Percentiles rank a stretch among this genome's conserved stretches.
These are phyloP conservation scores for Vulpes vulpes DNA, from an alignment of 2,113 vertebrate genomes.

Conservation along the genomic window DNA sequence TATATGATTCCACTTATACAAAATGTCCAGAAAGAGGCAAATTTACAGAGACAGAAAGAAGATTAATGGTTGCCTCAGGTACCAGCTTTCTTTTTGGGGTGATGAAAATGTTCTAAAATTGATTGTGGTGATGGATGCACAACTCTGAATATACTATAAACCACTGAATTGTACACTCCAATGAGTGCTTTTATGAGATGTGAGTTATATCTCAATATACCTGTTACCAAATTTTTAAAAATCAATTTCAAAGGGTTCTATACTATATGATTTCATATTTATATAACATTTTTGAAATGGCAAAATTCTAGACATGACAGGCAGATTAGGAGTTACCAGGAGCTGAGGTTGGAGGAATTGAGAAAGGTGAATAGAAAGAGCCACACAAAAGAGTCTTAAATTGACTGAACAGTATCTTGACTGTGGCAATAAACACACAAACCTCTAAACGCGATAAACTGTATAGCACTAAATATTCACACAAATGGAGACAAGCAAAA, in stretches of 20 bases:
- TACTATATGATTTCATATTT: background rate
- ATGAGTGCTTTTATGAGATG: background rate
- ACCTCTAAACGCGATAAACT: background rate
- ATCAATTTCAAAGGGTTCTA: slow-evolving; percentile 36
- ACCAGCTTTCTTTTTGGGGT: background rate
- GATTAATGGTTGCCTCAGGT: background rate
- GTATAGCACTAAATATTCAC: background rate
- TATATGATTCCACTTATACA: background rate
- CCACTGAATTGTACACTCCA: background rate
- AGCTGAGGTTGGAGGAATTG: background rate
- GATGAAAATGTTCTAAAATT: slow-evolving; percentile 10
- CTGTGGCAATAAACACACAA: background rate
- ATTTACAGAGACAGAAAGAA: background rate
- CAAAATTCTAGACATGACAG: slow-evolving; percentile 5
- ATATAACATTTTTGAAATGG: background rate
- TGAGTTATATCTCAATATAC: background rate
- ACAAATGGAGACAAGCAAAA: background rate
- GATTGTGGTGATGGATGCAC: background rate
- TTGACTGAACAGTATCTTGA: background rate
- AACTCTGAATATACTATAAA: background rate
- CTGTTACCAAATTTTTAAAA: background rate
- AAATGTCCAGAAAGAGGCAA: background rate
- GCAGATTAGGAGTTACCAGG: background rate
- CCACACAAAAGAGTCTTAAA: background rate
- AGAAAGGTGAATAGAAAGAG: background rate